Base-by-base conservation (phyloP, 2,888 invertebrate genomes). In the Alsophila aescularia region DNA sequence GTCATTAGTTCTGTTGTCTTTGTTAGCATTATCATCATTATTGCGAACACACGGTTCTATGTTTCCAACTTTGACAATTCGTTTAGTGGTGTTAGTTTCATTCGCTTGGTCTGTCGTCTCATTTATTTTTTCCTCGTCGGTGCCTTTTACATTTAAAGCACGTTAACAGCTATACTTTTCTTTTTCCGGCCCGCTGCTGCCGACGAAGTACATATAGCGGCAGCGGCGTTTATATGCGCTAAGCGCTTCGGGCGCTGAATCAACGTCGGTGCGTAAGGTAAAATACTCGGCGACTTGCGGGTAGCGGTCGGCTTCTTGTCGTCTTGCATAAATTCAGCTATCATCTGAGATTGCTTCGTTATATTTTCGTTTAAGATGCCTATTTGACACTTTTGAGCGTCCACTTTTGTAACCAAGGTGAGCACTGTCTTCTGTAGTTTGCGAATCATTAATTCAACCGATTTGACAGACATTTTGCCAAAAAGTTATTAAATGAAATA, bases 341-440 rank as follows among this genome's bases (percentile, higher is more conserved):
- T 37, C n/a, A 21, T 37, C n/a, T 37, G n/a, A 2, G 37, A 37
- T 37, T 37, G 37, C 18, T 37, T 37, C 37, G 37, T 37, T 5
- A 37, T 37, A 18, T 18, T n/a, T 18, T 18, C 37, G 5, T 37
- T 37, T 10, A 37, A 12, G 0, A 18, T n/a, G 10, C 7, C 14
- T 18, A 37, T 37, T n/a, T 37, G 18, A n/a, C 18, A 37, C 37
- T 18, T 18, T 18, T 37, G n/a, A n/a, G n/a, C n/a, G n/a, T n/a
- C n/a, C n/a, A n/a, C n/a, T n/a, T n/a, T n/a, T n/a, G n/a, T n/a
- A 10, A 37, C 37, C n/a, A 37, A 12, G n/a, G 18, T 18, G 4
- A 15, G 10, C 18, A 37, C 37, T n/a, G 37, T 37, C 37, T 37
- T 37, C 14, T 37, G 37, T 3, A 37, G 37, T 37, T 37, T 18